These are phyloP conservation scores for Caracal caracal DNA, from an alignment of 2,113 vertebrate species.

Conservation along the genomic window DNA sequence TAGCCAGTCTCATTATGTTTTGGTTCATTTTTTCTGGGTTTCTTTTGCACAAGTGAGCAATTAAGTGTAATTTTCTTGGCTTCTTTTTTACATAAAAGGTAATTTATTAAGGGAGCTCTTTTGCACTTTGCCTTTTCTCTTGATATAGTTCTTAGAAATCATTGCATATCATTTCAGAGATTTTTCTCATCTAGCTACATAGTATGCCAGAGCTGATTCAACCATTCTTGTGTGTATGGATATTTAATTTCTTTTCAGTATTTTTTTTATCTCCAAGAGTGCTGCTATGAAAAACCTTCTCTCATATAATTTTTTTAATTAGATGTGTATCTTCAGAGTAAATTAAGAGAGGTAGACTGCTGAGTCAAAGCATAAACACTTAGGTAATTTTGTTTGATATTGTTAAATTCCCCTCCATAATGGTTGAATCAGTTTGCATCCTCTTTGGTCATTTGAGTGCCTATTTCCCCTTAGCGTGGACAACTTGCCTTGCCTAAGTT, in stretches of 20 bases:
- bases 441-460: neutral
- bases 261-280: neutral
- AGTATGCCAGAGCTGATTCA: neutral
- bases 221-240: neutral
- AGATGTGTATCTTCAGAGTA: neutral
- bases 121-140: slow-evolving; percentile 28
- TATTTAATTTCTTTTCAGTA: slow-evolving; percentile 23
- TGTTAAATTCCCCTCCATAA: neutral
- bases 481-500: neutral
- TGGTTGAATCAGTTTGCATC: neutral
- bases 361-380: neutral
- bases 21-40: neutral
- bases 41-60: neutral
- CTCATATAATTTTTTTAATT: neutral
- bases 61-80: neutral
- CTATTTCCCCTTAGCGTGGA: neutral
- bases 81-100: neutral
- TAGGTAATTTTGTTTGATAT: neutral
- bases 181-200: neutral
- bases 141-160: neutral
- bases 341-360: neutral
- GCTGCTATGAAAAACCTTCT: neutral
- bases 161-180: slow-evolving; percentile 13
- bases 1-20: neutral
- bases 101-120: neutral